Percentiles rank a stretch among this genome's conserved stretches.
Evolutionary conservation across 2,888 invertebrate species (phyloP).

Genomic region (Salpingus planirostris): DNA sequence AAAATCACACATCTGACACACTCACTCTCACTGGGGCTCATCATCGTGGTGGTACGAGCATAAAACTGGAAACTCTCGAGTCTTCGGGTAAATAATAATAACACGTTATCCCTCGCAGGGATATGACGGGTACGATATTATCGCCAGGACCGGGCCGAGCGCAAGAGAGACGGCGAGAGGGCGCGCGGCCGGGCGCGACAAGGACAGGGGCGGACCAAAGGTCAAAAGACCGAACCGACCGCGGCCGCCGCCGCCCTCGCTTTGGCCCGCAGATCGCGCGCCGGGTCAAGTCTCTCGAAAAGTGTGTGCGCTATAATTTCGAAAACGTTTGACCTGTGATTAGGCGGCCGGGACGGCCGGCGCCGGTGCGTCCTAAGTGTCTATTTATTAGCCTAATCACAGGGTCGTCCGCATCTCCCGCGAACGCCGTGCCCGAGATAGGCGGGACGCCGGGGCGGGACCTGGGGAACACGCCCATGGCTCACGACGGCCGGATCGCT

Average conservation of each 20-base stretch:
- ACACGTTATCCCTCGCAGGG: too few species aligned
- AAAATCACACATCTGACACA: too few species aligned
- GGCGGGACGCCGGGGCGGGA: slow-evolving; percentile 32
- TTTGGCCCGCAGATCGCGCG: slow-evolving; percentile 28
- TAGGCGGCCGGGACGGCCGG: slow-evolving; percentile 36
- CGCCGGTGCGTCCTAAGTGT: slow-evolving; percentile 36
- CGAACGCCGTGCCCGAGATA: slow-evolving; percentile 26
- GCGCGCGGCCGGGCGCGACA: too few species aligned
- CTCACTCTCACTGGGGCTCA: too few species aligned
- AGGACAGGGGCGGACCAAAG: too few species aligned
- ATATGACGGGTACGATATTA: too few species aligned
- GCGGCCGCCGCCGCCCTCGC: slow-evolving; percentile 31
- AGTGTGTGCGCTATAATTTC: slow-evolving; percentile 37
- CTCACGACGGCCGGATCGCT: slow-evolving; percentile 34
- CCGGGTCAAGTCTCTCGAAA: slow-evolving; percentile 8
- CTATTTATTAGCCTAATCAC: slow-evolving; percentile 42
- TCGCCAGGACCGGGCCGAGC: too few species aligned
- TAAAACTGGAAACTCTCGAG: too few species aligned
- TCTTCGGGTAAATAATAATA: too few species aligned
- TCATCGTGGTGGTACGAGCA: too few species aligned
- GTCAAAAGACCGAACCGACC: slow-evolving; percentile 6
- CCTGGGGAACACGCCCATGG: slow-evolving; percentile 32
- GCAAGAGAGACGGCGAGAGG: too few species aligned
- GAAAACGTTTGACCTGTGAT: slow-evolving; percentile 39
- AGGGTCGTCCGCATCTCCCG: slow-evolving; percentile 32